Conservation (phyloP, 2,888 invertebrate species). For the Ashinkailepas kermadecensis region DNA sequence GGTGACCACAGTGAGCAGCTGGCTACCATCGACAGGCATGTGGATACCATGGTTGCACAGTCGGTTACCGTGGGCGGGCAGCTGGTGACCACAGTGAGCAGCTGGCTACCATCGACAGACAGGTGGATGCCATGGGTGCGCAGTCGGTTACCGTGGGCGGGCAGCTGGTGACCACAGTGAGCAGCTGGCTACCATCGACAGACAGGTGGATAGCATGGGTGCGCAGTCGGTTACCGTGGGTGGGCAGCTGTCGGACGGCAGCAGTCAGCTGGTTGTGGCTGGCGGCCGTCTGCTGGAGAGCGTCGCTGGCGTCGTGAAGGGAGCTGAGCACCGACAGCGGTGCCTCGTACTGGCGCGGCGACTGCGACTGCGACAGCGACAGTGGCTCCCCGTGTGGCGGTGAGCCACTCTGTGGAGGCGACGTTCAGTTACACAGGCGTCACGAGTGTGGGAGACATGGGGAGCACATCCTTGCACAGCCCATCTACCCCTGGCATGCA, state of each 20-base stretch:
- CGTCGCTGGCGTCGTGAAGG: conserved; percentile 17
- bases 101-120: neutral
- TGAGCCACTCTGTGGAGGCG: neutral
- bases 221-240: neutral
- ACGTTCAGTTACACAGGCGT: no score
- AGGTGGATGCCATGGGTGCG: no score
- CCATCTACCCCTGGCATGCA: no score
- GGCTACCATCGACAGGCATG: neutral
- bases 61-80: neutral
- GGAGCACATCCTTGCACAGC: no score
- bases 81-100: neutral
- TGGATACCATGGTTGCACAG: no score
- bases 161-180: conserved; percentile 31
- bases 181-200: neutral
- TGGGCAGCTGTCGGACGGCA: conserved; percentile 37
- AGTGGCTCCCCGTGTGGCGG: neutral
- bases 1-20: neutral
- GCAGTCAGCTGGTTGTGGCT: conserved; percentile 38
- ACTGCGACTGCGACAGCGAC: neutral
- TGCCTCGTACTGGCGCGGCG: conserved; percentile 17
- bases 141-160: neutral
- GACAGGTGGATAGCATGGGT: neutral
- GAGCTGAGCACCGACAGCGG: conserved; percentile 23
- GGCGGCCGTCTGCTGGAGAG: conserved; percentile 38
- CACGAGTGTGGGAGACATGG: no score